Conservation (phyloP, 2,797 vertebrate genomes). For the Euthynnus affinis region DNA sequence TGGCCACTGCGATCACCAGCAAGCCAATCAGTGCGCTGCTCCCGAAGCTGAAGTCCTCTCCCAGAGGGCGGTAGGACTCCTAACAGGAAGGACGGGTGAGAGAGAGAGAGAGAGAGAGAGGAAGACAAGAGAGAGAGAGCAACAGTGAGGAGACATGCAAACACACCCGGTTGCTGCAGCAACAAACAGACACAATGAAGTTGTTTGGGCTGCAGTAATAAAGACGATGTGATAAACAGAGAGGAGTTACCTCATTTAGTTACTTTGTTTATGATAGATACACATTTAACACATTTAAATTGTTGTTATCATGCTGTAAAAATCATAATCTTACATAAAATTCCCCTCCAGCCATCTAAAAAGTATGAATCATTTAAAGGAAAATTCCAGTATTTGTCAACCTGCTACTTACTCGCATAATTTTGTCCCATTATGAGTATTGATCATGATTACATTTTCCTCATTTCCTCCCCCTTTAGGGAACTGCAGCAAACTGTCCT, state of each 20-base stretch:
- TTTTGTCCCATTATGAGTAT: conserved; percentile 2
- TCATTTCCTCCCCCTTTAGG: too few relatives aligned
- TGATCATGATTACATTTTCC: not conserved
- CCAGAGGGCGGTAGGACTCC: conserved; percentile 90
- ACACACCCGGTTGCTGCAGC: conserved; percentile 10
- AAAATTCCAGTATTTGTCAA: not conserved
- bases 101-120: conserved; percentile 32
- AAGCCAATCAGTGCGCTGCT: conserved; percentile 96
- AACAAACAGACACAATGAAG: conserved; percentile 9
- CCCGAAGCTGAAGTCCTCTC: conserved; percentile 94
- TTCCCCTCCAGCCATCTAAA: not conserved
- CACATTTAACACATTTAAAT: conserved; percentile 3
- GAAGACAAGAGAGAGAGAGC: conserved; percentile 27
- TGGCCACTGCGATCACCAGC: conserved; percentile 95
- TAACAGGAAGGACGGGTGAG: conserved; percentile 61
- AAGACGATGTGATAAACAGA: not conserved
- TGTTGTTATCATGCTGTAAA: not conserved
- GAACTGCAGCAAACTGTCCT: too few relatives aligned
- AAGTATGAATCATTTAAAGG: not conserved
- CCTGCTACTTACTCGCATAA: not conserved
- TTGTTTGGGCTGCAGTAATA: not conserved
- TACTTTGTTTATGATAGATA: not conserved
- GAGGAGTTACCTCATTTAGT: not conserved
- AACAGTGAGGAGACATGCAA: conserved; percentile 40
- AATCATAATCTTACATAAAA: not conserved